Base-by-base conservation (phyloP, 2,888 invertebrate species). In the Oscheius onirici region DNA sequence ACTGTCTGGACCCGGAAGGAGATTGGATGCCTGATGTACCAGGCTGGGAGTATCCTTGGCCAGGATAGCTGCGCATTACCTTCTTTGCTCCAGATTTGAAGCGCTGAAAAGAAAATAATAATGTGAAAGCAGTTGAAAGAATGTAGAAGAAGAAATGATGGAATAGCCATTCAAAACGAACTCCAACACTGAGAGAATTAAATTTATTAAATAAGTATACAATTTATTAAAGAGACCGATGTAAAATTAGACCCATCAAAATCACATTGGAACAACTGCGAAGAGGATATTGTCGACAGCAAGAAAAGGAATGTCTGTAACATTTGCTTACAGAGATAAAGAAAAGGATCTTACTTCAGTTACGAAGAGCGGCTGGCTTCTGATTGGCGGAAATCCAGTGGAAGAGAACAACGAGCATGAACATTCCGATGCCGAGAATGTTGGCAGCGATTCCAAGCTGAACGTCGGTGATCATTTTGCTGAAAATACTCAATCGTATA, bases 371-470 rank as follows among this genome's bases (percentile, higher is more conserved):
- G 28, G 46, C 3, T n/a, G 46, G 51, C 34, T 58, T 26, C 41
- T 80, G 79, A 69, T 86, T 87, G 72, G 85, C 86, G 57, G 78
- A 80, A 72, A 86, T 76, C 76, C 87, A 86, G 75, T 86, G 86
- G 82, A 79, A 87, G 71, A 85, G 69, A 51, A 86, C 84, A 63
- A 86, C 86, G 58, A 87, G 78, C 69, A 86, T 76, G 72, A 86
- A 85, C 75, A 86, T 85, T 22, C 80, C 78, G 60, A 86, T 85
- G 68, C 86, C 86, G 69, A 86, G 78, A 40, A 86, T 83, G 73
- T 86, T 86, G 72, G 86, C 85, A 57, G 77, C 78, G 60, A 86
- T 80, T 69, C 86, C 86, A 71, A 86, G 82, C 77, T 87, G 86
- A 71, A 86, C 79, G 78, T 86, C 86, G 49, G 78, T 87, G 74